Percentiles rank a stretch among this genome's conserved stretches.
Conservation (phyloP, 2,113 vertebrate species). For the Colinus virginianus region DNA sequence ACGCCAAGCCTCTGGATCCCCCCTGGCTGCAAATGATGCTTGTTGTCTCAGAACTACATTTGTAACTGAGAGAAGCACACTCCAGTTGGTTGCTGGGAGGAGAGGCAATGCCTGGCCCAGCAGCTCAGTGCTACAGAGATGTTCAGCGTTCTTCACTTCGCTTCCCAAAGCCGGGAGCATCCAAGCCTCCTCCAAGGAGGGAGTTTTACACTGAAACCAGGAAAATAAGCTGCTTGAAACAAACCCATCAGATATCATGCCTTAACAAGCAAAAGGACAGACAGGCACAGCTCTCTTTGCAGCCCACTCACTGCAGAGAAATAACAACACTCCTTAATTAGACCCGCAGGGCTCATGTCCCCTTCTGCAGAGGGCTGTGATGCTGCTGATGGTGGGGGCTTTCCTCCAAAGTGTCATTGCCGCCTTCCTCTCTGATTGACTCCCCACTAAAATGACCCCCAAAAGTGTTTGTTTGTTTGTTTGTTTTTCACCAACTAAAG, state of each 20-base stretch:
- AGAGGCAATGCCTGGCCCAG: neutral
- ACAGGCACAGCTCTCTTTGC: neutral
- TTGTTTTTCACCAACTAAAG: neutral
- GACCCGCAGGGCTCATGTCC: neutral
- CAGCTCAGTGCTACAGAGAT: neutral
- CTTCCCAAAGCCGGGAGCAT: neutral
- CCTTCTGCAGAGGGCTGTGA: neutral
- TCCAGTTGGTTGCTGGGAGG: neutral
- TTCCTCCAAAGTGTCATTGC: neutral
- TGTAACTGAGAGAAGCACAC: neutral
- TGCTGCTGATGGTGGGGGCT: neutral
- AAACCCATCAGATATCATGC: rapidly evolving
- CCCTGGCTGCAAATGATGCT: neutral
- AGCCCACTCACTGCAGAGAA: neutral
- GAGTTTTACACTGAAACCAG: neutral
- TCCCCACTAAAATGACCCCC: neutral
- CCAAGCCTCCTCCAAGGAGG: neutral
- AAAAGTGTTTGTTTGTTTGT: neutral
- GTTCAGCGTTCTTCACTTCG: neutral
- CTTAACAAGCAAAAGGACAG: rapidly evolving
- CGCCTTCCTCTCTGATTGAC: neutral
- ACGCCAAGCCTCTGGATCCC: rapidly evolving
- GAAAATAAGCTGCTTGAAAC: neutral
- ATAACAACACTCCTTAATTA: neutral
- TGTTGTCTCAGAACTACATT: neutral